Percentiles rank a stretch among this genome's conserved stretches.
Evolutionary conservation across 2,113 vertebrate genomes (phyloP).

Genomic region (Probosciger aterrimus): DNA sequence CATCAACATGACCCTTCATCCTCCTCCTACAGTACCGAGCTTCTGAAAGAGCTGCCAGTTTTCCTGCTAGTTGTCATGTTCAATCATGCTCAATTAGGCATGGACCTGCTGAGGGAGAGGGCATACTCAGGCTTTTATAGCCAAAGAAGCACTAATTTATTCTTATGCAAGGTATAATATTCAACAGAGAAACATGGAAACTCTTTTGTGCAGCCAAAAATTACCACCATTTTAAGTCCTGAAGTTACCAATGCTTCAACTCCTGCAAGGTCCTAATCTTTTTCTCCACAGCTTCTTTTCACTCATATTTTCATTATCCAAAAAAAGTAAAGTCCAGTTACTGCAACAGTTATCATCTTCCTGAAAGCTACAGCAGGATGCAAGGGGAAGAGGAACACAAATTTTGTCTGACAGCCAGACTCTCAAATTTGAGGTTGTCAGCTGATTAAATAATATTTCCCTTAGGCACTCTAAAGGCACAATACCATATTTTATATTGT

Average conservation of each 20-base stretch:
- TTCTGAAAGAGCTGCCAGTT: neutral
- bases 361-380: neutral
- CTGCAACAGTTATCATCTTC: neutral
- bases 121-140: neutral
- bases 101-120: neutral
- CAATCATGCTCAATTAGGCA: neutral
- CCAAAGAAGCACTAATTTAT: neutral
- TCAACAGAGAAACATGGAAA: neutral
- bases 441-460: neutral
- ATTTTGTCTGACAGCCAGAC: neutral
- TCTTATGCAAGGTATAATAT: neutral
- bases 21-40: neutral
- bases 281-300: neutral
- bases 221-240: neutral
- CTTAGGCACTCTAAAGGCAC: neutral
- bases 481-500: neutral
- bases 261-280: neutral
- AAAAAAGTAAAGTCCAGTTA: neutral
- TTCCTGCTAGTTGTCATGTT: neutral
- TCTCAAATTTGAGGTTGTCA: neutral
- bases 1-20: neutral
- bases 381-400: accelerated
- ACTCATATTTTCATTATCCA: neutral
- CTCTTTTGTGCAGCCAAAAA: neutral
- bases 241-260: neutral